Base-by-base conservation (phyloP, 2,888 invertebrate genomes). In the Polydrusus cervinus region DNA sequence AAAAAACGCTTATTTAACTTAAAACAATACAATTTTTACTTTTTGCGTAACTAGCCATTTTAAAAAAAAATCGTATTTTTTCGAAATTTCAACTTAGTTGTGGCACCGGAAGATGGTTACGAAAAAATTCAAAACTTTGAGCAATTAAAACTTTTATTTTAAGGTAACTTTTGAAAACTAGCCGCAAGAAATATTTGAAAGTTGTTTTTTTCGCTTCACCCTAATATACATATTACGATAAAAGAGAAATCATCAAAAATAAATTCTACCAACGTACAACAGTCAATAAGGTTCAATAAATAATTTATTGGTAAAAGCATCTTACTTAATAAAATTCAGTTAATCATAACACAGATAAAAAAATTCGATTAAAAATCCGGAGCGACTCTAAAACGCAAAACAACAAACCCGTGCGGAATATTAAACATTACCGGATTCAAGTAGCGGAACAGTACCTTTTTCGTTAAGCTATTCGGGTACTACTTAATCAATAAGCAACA, bases 401-500 rank as follows among this genome's bases (percentile, higher is more conserved):
- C 7, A 40, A 67, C n/a, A 34, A 20, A 67, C 43, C n/a, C 49
- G 47, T 40, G 30, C 49, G 20, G 81, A 76, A 81, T 81, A 79
- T 65, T 71, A 80, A 80, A 30, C 40, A 72, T 60, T 80, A 80
- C 82, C 83, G 81, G 82, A 82, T 79, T 76, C 78, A 49, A 20
- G 38, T 83, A 83, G 82, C 84, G 83, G 84, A 83, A 84, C 83
- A 78, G 72, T 64, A 73, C 81, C 82, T 83, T 81, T 74, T 77
- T 72, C 60, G 75, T 78, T 79, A 25, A 75, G 66, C 79, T 82
- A 84, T 84, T 83, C 81, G 80, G 82, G 80, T 80, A 83, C 67
- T 40, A 57, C 67, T 78, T 81, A 82, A 85, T 86, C 85, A 86
- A 83, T 80, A 86, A 80, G 78, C 86, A 84, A 79, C 75, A 78